Base-by-base conservation (phyloP, 2,888 invertebrate genomes). In the Drosophila infuscata region DNA sequence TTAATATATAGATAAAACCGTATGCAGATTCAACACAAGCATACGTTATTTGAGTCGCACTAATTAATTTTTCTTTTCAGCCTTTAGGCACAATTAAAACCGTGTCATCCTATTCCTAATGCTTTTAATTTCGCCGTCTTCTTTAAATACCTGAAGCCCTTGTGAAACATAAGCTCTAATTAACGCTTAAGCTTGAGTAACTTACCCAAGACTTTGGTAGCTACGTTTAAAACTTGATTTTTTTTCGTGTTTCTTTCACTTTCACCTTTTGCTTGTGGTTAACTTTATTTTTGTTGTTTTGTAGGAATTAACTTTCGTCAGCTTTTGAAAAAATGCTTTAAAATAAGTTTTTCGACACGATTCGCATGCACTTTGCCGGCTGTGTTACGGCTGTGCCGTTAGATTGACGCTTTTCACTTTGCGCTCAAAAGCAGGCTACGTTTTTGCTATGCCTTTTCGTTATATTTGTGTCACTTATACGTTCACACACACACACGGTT, bases 381-480 rank as follows among this genome's bases (percentile, higher is more conserved):
- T 58, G 46, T 43, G 52, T n/a, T n/a, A 41, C 33, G 59, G 51
- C 20, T 12, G 59, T 29, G 52, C 30, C 17, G 49, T 49, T 49
- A 56, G 75, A 61, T 76, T 51, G 51, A 30, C 48, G n/a, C 35
- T 43, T 62, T 67, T 64, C 32, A 17, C 48, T 76, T 81, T 43
- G 81, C 81, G 78, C 78, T 78, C 38, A 72, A 80, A 78, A 68
- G 64, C 49, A 68, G 48, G 61, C 77, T 65, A 76, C 46, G 64
- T 46, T 64, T 67, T 54, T 48, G 12, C 30, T 58, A 51, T 64
- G 38, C 30, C 32, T 60, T 74, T 46, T 41, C 62, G 57, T 65
- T 61, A n/a, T 46, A 61, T 41, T 52, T 32, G 29, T 41, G n/a
- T n/a, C 17, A 48, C 33, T 35, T 12, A 29, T 30, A 9, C 41